phyloP scores from a whole-genome alignment of 1,140 invertebrate genomes.

The Drosophila asahinai region DNA sequence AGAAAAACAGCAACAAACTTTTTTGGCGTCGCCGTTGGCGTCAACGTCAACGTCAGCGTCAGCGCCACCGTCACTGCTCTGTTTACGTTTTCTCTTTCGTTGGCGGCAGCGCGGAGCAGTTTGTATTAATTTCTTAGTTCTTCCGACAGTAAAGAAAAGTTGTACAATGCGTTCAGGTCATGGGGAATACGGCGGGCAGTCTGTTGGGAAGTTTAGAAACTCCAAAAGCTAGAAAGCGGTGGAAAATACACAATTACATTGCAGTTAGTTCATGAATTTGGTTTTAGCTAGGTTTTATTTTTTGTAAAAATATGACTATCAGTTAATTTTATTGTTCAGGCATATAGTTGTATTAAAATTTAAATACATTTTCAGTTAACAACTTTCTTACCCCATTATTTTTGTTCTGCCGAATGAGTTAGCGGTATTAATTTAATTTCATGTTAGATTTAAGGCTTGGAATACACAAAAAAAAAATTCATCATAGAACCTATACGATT shows the following conservation, averaged over 20 bases:
- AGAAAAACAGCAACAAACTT: conserved; percentile 65
- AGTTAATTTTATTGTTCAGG: too few species aligned
- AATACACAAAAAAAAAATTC: too few species aligned
- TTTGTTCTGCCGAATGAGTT: too few species aligned
- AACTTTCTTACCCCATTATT: too few species aligned
- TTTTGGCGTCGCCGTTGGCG: conserved; percentile 55
- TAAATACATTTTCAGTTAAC: too few species aligned
- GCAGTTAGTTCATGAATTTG: neutral
- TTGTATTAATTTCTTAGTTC: conserved; percentile 63
- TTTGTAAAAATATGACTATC: too few species aligned
- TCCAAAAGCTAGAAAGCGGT: neutral
- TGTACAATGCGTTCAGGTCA: conserved; percentile 38
- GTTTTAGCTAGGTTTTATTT: too few species aligned
- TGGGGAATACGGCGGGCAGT: conserved; percentile 2
- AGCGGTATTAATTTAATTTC: too few species aligned
- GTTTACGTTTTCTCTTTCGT: conserved; percentile 77
- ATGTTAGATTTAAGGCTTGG: too few species aligned
- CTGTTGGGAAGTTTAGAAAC: neutral
- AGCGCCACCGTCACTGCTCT: conserved; percentile 49
- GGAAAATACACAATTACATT: neutral
- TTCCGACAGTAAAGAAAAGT: conserved; percentile 37
- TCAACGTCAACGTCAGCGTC: conserved; percentile 24
- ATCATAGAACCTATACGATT: too few species aligned
- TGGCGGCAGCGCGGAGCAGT: conserved; percentile 59
- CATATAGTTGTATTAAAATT: too few species aligned